phyloP scores from a whole-genome alignment of 2,797 vertebrate genomes.

The Enteromius fasciolatus region DNA sequence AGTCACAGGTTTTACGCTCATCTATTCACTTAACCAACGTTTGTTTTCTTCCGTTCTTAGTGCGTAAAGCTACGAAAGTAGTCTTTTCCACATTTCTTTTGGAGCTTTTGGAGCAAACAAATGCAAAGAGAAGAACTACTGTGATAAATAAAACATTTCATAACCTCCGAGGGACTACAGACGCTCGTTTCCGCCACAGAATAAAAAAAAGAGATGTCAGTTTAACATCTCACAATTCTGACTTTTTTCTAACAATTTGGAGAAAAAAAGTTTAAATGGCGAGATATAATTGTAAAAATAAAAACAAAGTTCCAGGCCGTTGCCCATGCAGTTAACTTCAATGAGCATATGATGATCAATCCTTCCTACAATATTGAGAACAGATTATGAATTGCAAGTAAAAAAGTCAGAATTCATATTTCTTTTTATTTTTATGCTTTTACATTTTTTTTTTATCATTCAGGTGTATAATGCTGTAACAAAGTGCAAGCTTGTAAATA shows the following conservation, averaged over 20 bases:
- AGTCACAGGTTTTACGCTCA: not conserved
- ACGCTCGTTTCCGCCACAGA: not conserved
- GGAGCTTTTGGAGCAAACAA: not conserved
- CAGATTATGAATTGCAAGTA: not conserved
- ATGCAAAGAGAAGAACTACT: not conserved
- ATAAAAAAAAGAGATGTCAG: not conserved
- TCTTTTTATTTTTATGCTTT: not conserved
- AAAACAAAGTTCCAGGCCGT: conserved; percentile 17
- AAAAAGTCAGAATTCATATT: not conserved
- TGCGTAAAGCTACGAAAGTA: not conserved
- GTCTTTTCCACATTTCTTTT: not conserved
- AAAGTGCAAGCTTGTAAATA: not conserved
- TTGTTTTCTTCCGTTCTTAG: not conserved
- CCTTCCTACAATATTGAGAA: conserved; percentile 10
- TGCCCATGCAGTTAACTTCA: conserved; percentile 58
- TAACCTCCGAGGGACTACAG: not conserved
- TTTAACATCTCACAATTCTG: not conserved
- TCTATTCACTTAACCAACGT: not conserved
- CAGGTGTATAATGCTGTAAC: not conserved
- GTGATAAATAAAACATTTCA: not conserved
- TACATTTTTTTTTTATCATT: not conserved
- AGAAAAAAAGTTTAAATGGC: not conserved
- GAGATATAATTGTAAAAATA: not conserved
- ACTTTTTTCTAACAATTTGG: not conserved
- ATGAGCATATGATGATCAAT: conserved; percentile 67